Base-by-base conservation (phyloP, 2,888 invertebrate species). In the Serrognathus titanus region DNA sequence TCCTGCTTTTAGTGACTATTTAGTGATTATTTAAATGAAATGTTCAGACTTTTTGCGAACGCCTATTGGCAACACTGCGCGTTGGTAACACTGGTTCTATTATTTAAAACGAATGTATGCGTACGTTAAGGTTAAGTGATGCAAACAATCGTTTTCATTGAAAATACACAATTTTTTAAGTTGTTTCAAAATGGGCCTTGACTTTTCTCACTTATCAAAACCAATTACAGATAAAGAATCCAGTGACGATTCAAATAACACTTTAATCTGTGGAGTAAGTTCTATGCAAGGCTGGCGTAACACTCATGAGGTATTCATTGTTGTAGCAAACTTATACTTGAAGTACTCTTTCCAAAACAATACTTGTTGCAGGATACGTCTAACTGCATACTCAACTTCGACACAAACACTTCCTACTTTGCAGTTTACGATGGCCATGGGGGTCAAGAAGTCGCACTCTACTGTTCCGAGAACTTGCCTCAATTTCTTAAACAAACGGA, bases 201-300 rank as follows among this genome's bases (percentile, higher is more conserved):
- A n/a, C n/a, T n/a, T n/a, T 76, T 94, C 95, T 50, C 97, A 97
- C 83, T 83, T 97, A 75, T 91, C 94, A 63, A 85, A 92, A 79
- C 98, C 98, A 57, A 86, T 92, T 66, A 92, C 90, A 63, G 91
- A 94, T 70, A 97, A 97, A 81, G 81, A 87, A 70, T 94, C 96
- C 55, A 86, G 83, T 73, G 92, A 95, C 79, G 88, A 88, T 73
- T 80, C 81, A 52, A 88, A 86, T 71, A 84, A 85, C 61, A 83
- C 83, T 76, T 80, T 97, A 65, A 82, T 82, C 67, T 96, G 89
- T 81, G 97, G 95, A 64, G 90, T 94, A 65, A 95, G 95, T 78
- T 94, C 95, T 62, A 98, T 99, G 97, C 98, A 99, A 80, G 98
- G 98, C 78, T 99, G 98, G 98, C 89, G 98, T 78, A 86, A 90